These are phyloP conservation scores for Numenius phaeopus DNA, from an alignment of 2,797 vertebrate genomes.

Conservation along the genomic window DNA sequence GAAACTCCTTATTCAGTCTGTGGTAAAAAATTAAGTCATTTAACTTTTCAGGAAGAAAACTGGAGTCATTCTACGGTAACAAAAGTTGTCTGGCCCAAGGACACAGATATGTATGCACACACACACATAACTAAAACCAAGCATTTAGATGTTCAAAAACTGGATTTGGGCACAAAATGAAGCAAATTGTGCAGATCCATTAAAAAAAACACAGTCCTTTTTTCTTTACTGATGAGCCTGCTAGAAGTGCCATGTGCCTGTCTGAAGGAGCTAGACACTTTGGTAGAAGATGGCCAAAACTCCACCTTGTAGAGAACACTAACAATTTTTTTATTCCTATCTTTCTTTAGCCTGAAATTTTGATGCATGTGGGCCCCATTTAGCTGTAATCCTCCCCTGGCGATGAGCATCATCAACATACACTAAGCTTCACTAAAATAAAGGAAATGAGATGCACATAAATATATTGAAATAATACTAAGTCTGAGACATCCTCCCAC, in stretches of 20 bases:
- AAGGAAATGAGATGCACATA: conserved; percentile 63
- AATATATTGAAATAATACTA: not conserved
- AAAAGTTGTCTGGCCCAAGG: not conserved
- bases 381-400: conserved; percentile 33
- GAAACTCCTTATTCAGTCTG: not conserved
- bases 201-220: fast-evolving
- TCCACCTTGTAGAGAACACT: not conserved
- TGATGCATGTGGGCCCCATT: conserved; percentile 24
- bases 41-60: not conserved
- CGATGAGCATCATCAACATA: not conserved
- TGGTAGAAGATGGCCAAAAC: not conserved
- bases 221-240: not conserved
- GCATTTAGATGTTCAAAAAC: not conserved
- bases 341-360: not conserved
- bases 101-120: fast-evolving
- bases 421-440: not conserved
- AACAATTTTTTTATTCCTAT: not conserved
- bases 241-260: not conserved
- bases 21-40: not conserved
- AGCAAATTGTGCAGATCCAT: not conserved
- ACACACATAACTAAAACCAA: not conserved
- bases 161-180: not conserved
- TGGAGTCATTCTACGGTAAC: not conserved
- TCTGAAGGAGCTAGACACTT: not conserved
- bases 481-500: not conserved